These are phyloP conservation scores for Ridgeia piscesae DNA, from an alignment of 1,140 invertebrate species.

Conservation along the genomic window DNA sequence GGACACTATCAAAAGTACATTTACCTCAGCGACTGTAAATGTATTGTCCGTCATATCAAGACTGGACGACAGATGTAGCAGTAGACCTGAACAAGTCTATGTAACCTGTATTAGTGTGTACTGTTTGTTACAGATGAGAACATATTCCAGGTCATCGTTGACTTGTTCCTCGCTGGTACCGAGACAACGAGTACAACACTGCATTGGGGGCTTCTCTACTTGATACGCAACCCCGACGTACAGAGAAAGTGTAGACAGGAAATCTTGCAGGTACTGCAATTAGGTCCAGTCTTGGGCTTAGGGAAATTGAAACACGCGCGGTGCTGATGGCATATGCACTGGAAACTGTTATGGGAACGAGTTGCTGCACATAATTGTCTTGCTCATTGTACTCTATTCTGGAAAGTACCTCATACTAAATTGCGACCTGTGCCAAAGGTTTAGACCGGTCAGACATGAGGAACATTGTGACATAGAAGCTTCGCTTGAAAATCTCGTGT, in stretches of 20 bases:
- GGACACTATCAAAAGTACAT: not conserved
- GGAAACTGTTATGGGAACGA: not conserved
- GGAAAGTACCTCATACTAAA: not conserved
- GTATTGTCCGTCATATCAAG: too few relatives aligned
- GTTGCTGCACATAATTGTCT: not conserved
- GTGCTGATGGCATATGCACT: not conserved
- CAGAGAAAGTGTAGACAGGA: slow-evolving; percentile 83
- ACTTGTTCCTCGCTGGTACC: slow-evolving; percentile 87
- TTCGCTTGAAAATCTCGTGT: too few relatives aligned
- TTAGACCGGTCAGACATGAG: too few relatives aligned
- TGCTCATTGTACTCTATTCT: not conserved
- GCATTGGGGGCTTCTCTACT: slow-evolving; percentile 82
- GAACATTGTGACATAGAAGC: too few relatives aligned
- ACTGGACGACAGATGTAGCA: too few relatives aligned
- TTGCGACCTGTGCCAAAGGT: not conserved
- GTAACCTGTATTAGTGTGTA: not conserved
- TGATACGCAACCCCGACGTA: slow-evolving; percentile 74
- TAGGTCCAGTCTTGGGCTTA: not conserved
- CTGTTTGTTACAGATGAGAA: slow-evolving; percentile 37
- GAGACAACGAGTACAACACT: slow-evolving; percentile 86
- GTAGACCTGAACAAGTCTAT: too few relatives aligned
- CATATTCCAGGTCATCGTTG: slow-evolving; percentile 55
- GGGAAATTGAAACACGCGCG: not conserved
- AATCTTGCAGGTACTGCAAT: slow-evolving; percentile 64
- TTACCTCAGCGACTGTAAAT: not conserved